These are phyloP conservation scores for Arremon brunneinucha DNA, from an alignment of 2,797 vertebrate species.

Conservation along the genomic window DNA sequence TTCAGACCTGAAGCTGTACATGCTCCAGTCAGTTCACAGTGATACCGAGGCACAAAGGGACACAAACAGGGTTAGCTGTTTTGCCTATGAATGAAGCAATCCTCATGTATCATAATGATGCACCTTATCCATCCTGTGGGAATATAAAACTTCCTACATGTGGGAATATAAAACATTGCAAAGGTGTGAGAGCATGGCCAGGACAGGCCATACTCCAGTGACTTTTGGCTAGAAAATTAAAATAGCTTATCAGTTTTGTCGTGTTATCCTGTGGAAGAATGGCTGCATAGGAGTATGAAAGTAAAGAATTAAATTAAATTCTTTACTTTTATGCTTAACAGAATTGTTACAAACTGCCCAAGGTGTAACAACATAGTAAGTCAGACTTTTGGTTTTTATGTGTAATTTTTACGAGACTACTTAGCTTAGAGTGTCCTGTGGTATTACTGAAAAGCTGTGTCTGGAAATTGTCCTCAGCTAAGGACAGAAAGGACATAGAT, in stretches of 20 bases:
- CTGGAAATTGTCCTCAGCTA: background rate
- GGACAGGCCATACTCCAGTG: background rate
- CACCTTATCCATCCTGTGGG: background rate
- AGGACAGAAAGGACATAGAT: background rate
- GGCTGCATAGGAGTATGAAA: background rate
- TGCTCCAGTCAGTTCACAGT: background rate
- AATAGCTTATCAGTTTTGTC: background rate
- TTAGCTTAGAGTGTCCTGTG: background rate
- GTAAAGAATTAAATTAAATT: background rate
- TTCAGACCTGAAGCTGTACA: background rate
- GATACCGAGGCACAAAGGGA: background rate
- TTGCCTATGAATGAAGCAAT: background rate
- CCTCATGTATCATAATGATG: background rate
- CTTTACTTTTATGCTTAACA: background rate
- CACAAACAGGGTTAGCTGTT: background rate
- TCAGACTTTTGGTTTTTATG: background rate
- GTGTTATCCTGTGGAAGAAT: background rate
- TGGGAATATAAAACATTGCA: background rate
- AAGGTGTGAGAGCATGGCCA: accelerated
- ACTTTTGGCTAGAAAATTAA: background rate
- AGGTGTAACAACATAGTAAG: background rate
- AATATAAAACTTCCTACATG: background rate
- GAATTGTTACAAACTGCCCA: background rate
- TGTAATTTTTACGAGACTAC: background rate
- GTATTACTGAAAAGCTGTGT: background rate